Conservation (phyloP, 1,140 invertebrate species). For the Steinernema khuongi region DNA sequence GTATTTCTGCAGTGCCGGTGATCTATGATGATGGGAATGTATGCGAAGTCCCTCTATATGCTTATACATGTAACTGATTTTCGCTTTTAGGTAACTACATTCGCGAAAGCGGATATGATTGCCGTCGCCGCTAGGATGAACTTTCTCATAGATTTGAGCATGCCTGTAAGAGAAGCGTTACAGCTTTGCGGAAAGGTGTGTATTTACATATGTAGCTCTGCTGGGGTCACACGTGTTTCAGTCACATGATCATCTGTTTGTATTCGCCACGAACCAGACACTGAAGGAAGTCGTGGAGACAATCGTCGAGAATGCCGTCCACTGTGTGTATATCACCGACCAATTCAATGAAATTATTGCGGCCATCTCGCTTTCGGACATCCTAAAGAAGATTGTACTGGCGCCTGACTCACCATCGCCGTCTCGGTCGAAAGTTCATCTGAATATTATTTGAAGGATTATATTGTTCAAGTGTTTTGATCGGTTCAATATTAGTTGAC, state of each 20-base stretch:
- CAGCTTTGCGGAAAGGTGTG: neutral
- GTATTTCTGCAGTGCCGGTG: slow-evolving; percentile 51
- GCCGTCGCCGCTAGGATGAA: slow-evolving; percentile 76
- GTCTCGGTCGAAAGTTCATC: neutral
- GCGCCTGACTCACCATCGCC: neutral
- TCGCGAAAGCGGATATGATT: slow-evolving; percentile 99
- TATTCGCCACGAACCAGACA: slow-evolving; percentile 84
- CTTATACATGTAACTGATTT: neutral
- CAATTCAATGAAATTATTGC: slow-evolving; percentile 82
- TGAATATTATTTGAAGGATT: no score
- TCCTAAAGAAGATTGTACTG: slow-evolving; percentile 65
- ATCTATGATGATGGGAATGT: slow-evolving; percentile 44
- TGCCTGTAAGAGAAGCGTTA: slow-evolving; percentile 9
- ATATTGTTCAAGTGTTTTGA: neutral
- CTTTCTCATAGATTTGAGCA: neutral
- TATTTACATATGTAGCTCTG: neutral
- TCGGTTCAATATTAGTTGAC: no score
- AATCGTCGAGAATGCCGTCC: slow-evolving; percentile 87
- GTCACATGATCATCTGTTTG: slow-evolving; percentile 59
- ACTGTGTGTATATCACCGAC: slow-evolving; percentile 65
- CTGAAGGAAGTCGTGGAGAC: slow-evolving; percentile 80
- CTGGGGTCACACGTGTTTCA: neutral
- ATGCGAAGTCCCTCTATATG: slow-evolving; percentile 16
- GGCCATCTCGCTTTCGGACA: slow-evolving; percentile 90
- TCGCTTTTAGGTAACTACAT: slow-evolving; percentile 59